A percentile compares a stretch with the other conserved stretches of the same genome.
Evolutionary conservation across 2,113 vertebrate genomes (phyloP).

Genomic region (Hippocampus zosterae): DNA sequence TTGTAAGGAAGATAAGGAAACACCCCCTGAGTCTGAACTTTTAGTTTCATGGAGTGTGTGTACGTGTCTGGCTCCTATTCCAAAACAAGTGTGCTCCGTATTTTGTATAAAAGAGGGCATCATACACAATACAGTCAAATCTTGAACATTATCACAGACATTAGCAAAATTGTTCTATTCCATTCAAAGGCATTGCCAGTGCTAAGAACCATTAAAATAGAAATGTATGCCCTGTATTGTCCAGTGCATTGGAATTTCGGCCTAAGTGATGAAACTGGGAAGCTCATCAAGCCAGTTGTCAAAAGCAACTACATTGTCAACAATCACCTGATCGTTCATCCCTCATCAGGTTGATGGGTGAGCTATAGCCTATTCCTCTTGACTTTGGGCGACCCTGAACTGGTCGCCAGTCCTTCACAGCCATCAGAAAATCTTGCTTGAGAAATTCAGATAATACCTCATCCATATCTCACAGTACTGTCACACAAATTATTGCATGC

Average conservation of each 20-base stretch:
- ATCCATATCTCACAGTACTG: slow-evolving; percentile 29
- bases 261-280: slow-evolving; percentile 7
- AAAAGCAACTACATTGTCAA: slow-evolving; percentile 27
- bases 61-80: not conserved
- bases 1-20: not conserved
- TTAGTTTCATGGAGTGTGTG: not conserved
- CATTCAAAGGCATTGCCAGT: no score
- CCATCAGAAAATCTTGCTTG: slow-evolving; percentile 30
- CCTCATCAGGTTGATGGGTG: not conserved
- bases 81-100: not conserved
- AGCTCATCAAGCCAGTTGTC: slow-evolving; percentile 35
- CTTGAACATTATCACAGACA: not conserved
- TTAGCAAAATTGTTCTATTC: not conserved
- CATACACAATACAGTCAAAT: not conserved
- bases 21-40: not conserved
- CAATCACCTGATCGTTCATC: not conserved
- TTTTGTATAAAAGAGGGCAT: not conserved
- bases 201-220: not conserved
- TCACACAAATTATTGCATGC: slow-evolving; percentile 19
- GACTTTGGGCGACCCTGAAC: not conserved
- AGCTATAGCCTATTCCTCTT: not conserved
- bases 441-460: slow-evolving; percentile 60
- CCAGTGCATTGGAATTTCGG: slow-evolving; percentile 14
- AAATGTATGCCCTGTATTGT: no score
- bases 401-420: not conserved